These are phyloP conservation scores for Drosophila eugracilis DNA, from an alignment of 1,140 invertebrate species.

Conservation along the genomic window DNA sequence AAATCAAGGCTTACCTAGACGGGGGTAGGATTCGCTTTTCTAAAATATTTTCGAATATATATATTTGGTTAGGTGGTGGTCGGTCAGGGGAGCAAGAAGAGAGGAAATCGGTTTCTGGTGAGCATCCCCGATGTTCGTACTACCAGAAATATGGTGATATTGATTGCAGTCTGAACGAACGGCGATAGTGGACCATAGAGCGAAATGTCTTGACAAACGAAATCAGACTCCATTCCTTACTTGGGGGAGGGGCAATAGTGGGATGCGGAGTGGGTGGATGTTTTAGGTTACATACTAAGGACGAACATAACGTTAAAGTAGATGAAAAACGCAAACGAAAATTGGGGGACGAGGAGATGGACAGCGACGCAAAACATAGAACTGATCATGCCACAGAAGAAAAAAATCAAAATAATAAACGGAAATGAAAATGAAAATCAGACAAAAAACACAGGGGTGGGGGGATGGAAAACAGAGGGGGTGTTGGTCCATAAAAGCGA, in stretches of 20 bases:
- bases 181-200: conserved; percentile 24
- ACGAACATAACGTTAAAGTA: conserved; percentile 29
- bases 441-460: background rate
- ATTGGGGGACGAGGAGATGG: conserved; percentile 7
- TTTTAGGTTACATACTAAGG: conserved; percentile 28
- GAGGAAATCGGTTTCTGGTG: conserved; percentile 21
- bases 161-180: conserved; percentile 18
- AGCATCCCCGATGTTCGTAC: conserved; percentile 19
- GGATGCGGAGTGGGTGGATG: conserved; percentile 18
- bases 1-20: conserved; percentile 41
- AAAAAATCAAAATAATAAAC: conserved; percentile 7
- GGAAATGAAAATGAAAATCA: conserved; percentile 25
- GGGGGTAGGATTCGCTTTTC: background rate
- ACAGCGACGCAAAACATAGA: conserved; percentile 7
- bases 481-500: conserved; percentile 34
- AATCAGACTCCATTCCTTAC: conserved; percentile 12
- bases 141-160: conserved; percentile 67
- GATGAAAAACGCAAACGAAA: conserved; percentile 34
- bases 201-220: conserved; percentile 28
- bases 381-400: conserved; percentile 25
- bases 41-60: background rate
- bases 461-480: background rate
- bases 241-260: conserved; percentile 1
- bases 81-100: background rate
- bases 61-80: background rate